Percentiles rank a stretch among this genome's conserved stretches.
Conservation (phyloP, 2,888 invertebrate species). For the Podotricha telesiphe region DNA sequence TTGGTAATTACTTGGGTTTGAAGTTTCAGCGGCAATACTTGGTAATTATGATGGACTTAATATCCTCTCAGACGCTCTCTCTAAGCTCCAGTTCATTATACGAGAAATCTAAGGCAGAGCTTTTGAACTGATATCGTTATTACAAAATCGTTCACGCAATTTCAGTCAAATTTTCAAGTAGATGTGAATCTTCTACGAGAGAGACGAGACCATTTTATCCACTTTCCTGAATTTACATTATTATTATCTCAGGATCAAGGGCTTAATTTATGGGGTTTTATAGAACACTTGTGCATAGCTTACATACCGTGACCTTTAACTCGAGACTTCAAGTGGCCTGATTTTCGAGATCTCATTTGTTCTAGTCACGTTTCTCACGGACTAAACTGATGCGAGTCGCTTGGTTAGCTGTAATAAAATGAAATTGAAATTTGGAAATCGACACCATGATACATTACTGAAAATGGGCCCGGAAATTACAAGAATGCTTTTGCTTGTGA, state of each 20-base stretch:
- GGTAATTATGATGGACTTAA: constrained; percentile 40
- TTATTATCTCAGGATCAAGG: constrained; percentile 42
- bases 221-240: constrained; percentile 35
- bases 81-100: constrained; percentile 40
- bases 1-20: constrained; percentile 38
- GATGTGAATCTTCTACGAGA: constrained; percentile 24
- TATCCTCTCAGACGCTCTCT: constrained; percentile 35
- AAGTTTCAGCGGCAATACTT: constrained; percentile 35
- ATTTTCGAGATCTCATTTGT: constrained; percentile 43
- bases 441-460: constrained; percentile 30
- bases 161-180: constrained; percentile 21
- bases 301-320: constrained; percentile 49
- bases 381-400: constrained; percentile 33
- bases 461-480: constrained; percentile 23
- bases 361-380: constrained; percentile 42
- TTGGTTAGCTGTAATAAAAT: constrained; percentile 32
- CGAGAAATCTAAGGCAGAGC: constrained; percentile 36
- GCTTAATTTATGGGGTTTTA: constrained; percentile 47
- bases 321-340: constrained; percentile 49
- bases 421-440: constrained; percentile 35
- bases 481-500: constrained; percentile 5
- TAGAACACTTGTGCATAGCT: constrained; percentile 50
- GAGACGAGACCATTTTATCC: background rate
- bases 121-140: constrained; percentile 29
- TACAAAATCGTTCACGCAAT: constrained; percentile 32